phyloP scores from a whole-genome alignment of 2,888 invertebrate genomes.

The Smittia aterrima region DNA sequence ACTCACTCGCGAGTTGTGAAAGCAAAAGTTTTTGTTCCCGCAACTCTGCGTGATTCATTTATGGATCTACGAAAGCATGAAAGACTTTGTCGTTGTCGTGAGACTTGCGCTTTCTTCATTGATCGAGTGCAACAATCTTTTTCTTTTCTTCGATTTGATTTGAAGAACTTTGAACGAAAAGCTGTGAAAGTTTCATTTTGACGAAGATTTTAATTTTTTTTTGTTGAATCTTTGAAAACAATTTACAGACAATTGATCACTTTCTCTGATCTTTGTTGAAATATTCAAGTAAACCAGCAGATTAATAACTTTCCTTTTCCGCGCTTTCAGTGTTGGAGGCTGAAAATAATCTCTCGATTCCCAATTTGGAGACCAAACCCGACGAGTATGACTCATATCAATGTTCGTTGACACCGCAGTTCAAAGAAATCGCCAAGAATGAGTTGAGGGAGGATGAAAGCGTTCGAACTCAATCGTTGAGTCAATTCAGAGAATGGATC shows the following conservation, averaged over 20 bases:
- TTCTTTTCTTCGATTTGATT: no score
- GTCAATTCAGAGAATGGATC: constrained; percentile 80
- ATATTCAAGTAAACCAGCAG: background rate
- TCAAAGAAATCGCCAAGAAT: constrained; percentile 63
- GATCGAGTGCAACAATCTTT: no score
- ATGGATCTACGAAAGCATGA: background rate
- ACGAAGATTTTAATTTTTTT: no score
- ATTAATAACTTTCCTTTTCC: constrained; percentile 21
- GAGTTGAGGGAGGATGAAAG: constrained; percentile 80
- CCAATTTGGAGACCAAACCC: constrained; percentile 48
- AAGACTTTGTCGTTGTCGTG: no score
- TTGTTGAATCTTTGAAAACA: no score
- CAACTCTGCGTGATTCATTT: background rate
- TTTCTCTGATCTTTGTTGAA: background rate
- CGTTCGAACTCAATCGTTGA: constrained; percentile 68
- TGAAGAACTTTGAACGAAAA: no score
- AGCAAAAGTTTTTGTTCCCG: constrained; percentile 1
- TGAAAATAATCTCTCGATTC: constrained; percentile 47
- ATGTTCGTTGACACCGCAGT: constrained; percentile 50
- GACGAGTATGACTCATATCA: constrained; percentile 52
- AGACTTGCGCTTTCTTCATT: no score
- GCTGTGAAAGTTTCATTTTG: no score
- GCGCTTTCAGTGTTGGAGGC: constrained; percentile 52
- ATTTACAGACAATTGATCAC: background rate
- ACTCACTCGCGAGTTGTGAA: background rate